These are phyloP conservation scores for Pteruthius melanotis DNA, from an alignment of 2,113 vertebrate genomes.

Conservation along the genomic window DNA sequence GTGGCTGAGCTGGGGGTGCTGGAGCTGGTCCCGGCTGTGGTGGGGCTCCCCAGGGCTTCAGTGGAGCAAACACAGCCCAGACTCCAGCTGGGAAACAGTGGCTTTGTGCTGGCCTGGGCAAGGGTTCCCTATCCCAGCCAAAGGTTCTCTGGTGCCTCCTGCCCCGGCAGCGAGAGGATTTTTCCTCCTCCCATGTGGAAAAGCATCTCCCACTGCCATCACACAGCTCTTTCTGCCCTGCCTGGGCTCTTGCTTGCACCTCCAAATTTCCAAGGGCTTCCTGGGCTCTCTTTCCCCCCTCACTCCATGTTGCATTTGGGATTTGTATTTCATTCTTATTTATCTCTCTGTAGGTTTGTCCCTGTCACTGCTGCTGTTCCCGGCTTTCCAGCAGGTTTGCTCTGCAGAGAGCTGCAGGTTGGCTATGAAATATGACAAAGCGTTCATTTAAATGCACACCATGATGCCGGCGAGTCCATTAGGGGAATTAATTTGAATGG, in stretches of 20 bases:
- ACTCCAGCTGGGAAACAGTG: neutral
- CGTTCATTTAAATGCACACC: conserved; percentile 59
- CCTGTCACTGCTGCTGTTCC: neutral
- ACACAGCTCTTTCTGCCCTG: neutral
- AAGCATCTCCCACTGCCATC: neutral
- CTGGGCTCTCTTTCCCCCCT: neutral
- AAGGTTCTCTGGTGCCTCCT: neutral
- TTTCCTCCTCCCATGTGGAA: neutral
- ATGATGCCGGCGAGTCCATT: conserved; percentile 38
- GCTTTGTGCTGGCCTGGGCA: neutral
- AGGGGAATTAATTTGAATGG: conserved; percentile 67
- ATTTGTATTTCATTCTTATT: neutral
- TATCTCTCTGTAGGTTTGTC: neutral
- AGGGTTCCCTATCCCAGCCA: neutral
- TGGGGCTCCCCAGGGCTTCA: neutral
- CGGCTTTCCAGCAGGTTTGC: neutral
- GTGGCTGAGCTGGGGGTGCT: neutral
- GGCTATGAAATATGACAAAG: conserved; percentile 56
- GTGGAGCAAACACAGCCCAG: neutral
- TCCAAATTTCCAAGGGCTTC: neutral
- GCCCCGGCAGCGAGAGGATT: neutral
- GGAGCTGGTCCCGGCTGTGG: fast-evolving
- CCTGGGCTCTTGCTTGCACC: neutral
- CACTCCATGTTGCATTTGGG: fast-evolving
- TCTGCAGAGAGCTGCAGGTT: conserved; percentile 51